phyloP scores from a whole-genome alignment of 2,113 vertebrate species.

The Myrmecophaga tridactyla region DNA sequence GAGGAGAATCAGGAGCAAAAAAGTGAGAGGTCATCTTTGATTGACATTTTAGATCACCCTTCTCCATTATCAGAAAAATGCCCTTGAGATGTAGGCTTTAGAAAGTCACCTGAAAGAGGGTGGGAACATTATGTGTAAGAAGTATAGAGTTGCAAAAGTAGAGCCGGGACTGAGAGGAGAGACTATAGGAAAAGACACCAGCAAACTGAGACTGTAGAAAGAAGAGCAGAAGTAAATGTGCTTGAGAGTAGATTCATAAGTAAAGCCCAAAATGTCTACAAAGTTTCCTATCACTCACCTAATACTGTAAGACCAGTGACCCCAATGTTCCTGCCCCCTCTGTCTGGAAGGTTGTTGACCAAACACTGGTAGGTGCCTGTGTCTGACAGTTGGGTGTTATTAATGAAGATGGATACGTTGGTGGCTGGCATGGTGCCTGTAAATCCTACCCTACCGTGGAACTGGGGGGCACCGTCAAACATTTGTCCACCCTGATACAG shows the following conservation, averaged over 20 bases:
- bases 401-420: slow-evolving; percentile 99
- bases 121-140: not conserved
- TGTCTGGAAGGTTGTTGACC: slow-evolving; percentile 98
- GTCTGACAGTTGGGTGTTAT: slow-evolving; percentile 97
- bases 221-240: not conserved
- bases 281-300: slow-evolving; percentile 85
- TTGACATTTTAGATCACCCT: not conserved
- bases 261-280: not conserved
- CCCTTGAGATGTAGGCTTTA: not conserved
- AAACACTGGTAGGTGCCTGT: slow-evolving; percentile 99
- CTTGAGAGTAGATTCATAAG: not conserved
- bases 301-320: slow-evolving; percentile 97
- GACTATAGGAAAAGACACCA: not conserved
- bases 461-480: slow-evolving; percentile 93
- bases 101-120: not conserved
- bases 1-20: not conserved
- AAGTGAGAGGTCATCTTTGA: not conserved
- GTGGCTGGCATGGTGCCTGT: slow-evolving; percentile 97
- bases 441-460: slow-evolving; percentile 95
- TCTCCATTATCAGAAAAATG: not conserved
- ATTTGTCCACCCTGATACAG: slow-evolving; percentile 98
- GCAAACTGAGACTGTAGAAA: not conserved
- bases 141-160: not conserved
- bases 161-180: not conserved
- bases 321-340: slow-evolving; percentile 95